These are phyloP conservation scores for Mayetiola destructor DNA, from an alignment of 2,888 invertebrate genomes.

Conservation along the genomic window DNA sequence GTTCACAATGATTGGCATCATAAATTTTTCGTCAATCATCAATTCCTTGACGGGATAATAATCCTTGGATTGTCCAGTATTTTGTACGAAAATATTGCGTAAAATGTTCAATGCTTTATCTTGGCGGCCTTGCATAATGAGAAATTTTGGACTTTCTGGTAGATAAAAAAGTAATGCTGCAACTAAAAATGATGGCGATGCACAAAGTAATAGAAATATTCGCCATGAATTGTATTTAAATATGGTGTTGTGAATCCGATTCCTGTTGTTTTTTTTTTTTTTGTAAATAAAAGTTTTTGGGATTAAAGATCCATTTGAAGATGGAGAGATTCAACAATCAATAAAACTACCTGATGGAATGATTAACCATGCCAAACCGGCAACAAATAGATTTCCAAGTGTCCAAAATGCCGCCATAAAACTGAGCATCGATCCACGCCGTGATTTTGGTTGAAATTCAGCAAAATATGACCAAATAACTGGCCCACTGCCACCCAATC, in stretches of 20 bases:
- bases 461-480: constrained; percentile 93
- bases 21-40: constrained; percentile 41
- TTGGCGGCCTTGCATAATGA: constrained; percentile 61
- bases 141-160: constrained; percentile 84
- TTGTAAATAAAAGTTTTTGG: neutral
- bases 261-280: constrained; percentile 30
- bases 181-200: constrained; percentile 75
- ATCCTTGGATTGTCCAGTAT: constrained; percentile 60
- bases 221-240: constrained; percentile 82
- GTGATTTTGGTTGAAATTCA: constrained; percentile 83
- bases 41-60: constrained; percentile 63
- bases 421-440: constrained; percentile 81
- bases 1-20: constrained; percentile 3
- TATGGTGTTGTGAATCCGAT: constrained; percentile 51
- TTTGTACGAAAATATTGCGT: constrained; percentile 63
- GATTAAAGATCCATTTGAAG: neutral
- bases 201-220: constrained; percentile 76
- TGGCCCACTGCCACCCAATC: constrained; percentile 77
- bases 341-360: constrained; percentile 43
- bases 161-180: constrained; percentile 66
- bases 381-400: constrained; percentile 80
- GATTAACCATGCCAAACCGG: constrained; percentile 65
- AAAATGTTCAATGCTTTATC: constrained; percentile 72
- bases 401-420: constrained; percentile 95
- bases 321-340: neutral